Evolutionary conservation across 2,797 vertebrate species (phyloP).

Genomic region (Phataginus tricuspis): DNA sequence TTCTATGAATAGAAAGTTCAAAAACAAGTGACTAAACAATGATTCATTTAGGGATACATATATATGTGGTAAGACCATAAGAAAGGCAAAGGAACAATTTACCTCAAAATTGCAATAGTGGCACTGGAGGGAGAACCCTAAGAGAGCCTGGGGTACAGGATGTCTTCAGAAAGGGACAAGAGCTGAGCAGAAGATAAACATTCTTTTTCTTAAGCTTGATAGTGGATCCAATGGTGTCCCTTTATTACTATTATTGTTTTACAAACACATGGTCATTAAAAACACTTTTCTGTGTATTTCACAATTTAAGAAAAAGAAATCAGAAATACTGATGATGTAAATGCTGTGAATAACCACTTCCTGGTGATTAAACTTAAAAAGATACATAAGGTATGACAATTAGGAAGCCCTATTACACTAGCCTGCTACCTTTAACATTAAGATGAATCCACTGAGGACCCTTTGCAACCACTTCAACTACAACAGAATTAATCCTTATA

Average conservation of each 20-base stretch:
- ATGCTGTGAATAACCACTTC: background rate
- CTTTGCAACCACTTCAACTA: background rate
- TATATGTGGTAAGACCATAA: background rate
- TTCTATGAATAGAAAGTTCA: conserved; percentile 5
- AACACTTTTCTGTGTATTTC: background rate
- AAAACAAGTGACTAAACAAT: conserved; percentile 10
- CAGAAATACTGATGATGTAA: background rate
- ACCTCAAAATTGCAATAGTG: background rate
- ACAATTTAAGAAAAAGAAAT: conserved; percentile 51
- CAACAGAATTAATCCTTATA: background rate
- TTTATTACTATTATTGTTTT: background rate
- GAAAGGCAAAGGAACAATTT: conserved; percentile 31
- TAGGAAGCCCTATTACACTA: background rate
- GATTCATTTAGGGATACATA: background rate
- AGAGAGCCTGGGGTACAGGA: too few relatives aligned
- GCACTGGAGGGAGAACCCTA: background rate
- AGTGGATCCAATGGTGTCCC: background rate
- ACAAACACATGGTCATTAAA: background rate
- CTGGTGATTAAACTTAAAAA: background rate
- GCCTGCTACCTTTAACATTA: background rate
- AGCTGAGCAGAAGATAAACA: background rate
- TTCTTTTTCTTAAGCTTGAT: background rate
- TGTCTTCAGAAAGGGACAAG: background rate
- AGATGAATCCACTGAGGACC: background rate
- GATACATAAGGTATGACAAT: background rate